phyloP scores from a whole-genome alignment of 2,113 vertebrate genomes.

The Pygoscelis antarcticus region DNA sequence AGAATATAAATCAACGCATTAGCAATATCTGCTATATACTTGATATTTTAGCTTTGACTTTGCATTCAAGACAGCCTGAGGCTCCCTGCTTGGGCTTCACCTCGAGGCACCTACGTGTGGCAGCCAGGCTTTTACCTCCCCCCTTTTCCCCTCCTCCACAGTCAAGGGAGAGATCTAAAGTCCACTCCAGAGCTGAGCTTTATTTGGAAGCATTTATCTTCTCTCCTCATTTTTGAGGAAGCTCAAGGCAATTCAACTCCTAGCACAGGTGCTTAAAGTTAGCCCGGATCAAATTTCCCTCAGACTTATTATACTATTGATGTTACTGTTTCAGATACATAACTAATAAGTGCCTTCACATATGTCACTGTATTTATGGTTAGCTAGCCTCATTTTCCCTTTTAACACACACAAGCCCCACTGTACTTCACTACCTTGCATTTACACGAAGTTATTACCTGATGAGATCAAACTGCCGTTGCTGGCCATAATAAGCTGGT shows the following conservation, averaged over 20 bases:
- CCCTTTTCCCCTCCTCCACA: neutral
- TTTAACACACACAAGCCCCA: neutral
- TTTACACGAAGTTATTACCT: conserved; percentile 70
- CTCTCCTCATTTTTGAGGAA: neutral
- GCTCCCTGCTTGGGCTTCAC: neutral
- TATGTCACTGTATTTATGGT: neutral
- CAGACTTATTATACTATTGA: neutral
- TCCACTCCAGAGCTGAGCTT: neutral
- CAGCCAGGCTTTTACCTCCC: neutral
- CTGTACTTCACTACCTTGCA: neutral
- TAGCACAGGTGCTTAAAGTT: neutral
- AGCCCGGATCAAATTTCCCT: neutral
- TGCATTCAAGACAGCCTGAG: neutral
- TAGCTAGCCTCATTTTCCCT: neutral
- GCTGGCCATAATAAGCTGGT: conserved; percentile 93
- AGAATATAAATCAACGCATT: neutral
- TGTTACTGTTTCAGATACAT: neutral
- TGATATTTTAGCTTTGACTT: neutral
- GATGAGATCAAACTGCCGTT: conserved; percentile 94
- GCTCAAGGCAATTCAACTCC: neutral
- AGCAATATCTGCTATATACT: neutral
- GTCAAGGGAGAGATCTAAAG: neutral
- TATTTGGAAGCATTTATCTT: neutral
- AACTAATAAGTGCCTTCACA: neutral
- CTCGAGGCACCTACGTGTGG: accelerated